These are phyloP conservation scores for Adrianichthys oophorus DNA, from an alignment of 2,797 vertebrate species.

Conservation along the genomic window DNA sequence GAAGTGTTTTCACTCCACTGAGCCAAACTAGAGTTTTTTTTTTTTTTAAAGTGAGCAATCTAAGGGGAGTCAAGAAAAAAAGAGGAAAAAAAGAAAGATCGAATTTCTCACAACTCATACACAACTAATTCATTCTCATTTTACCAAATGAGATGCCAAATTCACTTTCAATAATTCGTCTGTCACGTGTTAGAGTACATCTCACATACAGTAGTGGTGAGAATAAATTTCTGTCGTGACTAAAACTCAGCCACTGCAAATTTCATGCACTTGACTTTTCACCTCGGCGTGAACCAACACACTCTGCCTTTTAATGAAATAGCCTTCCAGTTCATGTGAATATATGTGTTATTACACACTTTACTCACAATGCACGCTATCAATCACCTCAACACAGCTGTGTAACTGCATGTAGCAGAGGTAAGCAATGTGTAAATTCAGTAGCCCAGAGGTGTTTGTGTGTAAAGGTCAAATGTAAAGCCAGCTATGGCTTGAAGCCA, in stretches of 20 bases:
- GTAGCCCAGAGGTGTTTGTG: constrained; percentile 44
- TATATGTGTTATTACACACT: constrained; percentile 42
- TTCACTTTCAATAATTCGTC: constrained; percentile 53
- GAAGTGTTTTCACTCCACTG: no score
- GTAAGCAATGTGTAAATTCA: constrained; percentile 42
- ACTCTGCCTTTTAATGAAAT: constrained; percentile 50
- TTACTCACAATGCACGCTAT: constrained; percentile 47
- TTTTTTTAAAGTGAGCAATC: constrained; percentile 38
- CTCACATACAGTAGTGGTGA: constrained; percentile 57
- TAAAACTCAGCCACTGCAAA: constrained; percentile 22
- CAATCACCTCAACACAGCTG: constrained; percentile 51
- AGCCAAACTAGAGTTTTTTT: no score
- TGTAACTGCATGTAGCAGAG: constrained; percentile 42
- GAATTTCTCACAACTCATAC: constrained; percentile 17
- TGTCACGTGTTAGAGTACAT: constrained; percentile 54
- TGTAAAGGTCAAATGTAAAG: constrained; percentile 70
- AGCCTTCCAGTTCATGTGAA: constrained; percentile 32
- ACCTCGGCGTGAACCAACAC: constrained; percentile 35
- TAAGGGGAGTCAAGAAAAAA: background rate
- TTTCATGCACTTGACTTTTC: constrained; percentile 64
- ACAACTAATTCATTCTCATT: constrained; percentile 34
- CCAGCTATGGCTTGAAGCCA: constrained; percentile 22
- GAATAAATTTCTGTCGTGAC: constrained; percentile 51
- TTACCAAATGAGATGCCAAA: constrained; percentile 43
- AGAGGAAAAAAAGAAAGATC: background rate